A percentile compares a stretch with the other conserved stretches of the same genome.
Evolutionary conservation across 1,140 invertebrate genomes (phyloP).

Genomic region (fruit fly (Drosophila melanogaster)): Release_6_plus_ISO1_MT NT_033777.3:20931501-20932000

Average conservation of each 20-base stretch:
- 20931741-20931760: neutral
- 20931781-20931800: neutral
- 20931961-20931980: slow-evolving; percentile 19
- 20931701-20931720: slow-evolving; percentile 45
- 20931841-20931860: slow-evolving; percentile 12
- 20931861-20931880: slow-evolving; percentile 12
- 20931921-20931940: slow-evolving; percentile 37
- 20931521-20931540: slow-evolving; percentile 45
- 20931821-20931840: neutral
- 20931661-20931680: slow-evolving; percentile 25
- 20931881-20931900: slow-evolving; percentile 27
- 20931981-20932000: slow-evolving; percentile 10
- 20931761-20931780: slow-evolving; percentile 6
- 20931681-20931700: slow-evolving; percentile 45
- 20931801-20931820: neutral
- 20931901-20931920: slow-evolving; percentile 23
- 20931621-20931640: slow-evolving; percentile 44
- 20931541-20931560: neutral
- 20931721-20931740: neutral
- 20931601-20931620: slow-evolving; percentile 44
- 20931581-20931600: slow-evolving; percentile 36
- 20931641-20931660: slow-evolving; percentile 9
- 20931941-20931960: slow-evolving; percentile 5
- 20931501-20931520: slow-evolving; percentile 62
- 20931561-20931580: slow-evolving; percentile 26